Percentiles rank a stretch among this genome's conserved stretches.
phyloP scores from a whole-genome alignment of 1,140 invertebrate genomes.

The Coelopa frigida region DNA sequence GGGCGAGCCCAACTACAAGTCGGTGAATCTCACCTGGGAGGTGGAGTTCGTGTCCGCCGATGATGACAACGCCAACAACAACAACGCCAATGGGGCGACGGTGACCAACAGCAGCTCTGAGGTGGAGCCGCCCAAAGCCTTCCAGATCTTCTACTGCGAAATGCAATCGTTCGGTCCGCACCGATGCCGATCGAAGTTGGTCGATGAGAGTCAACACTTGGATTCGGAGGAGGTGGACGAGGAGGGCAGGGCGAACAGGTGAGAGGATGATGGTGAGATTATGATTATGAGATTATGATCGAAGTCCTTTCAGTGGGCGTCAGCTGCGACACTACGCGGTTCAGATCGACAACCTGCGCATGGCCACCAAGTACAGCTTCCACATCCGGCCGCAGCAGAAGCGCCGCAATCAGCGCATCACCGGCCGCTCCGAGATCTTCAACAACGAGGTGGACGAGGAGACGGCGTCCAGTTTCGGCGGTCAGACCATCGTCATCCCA shows the following conservation, averaged over 20 bases:
- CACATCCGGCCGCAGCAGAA: conserved; percentile 52
- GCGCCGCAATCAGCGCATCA: conserved; percentile 27
- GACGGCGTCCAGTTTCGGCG: conserved; percentile 10
- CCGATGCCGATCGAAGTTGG: conserved; percentile 58
- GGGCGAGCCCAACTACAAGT: conserved; percentile 64
- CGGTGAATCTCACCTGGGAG: conserved; percentile 63
- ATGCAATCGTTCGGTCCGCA: conserved; percentile 67
- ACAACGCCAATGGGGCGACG: conserved; percentile 9
- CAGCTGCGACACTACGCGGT: conserved; percentile 45
- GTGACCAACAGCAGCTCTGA: conserved; percentile 15
- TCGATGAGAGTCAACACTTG: conserved; percentile 39
- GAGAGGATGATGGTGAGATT: neutral
- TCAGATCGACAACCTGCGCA: conserved; percentile 56
- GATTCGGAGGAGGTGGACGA: neutral
- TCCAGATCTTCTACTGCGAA: conserved; percentile 66
- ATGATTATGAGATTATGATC: neutral
- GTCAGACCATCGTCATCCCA: conserved; percentile 56
- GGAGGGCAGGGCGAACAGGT: neutral
- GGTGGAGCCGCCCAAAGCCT: conserved; percentile 43
- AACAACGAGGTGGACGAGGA: conserved; percentile 38
- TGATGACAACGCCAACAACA: neutral
- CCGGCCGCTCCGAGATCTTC: conserved; percentile 27
- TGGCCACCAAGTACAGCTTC: conserved; percentile 73
- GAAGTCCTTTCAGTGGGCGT: too few species aligned
- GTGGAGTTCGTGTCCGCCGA: conserved; percentile 32